Evolutionary conservation across 2,797 vertebrate species (phyloP), one percentile per base, ranked within the genome.

Genomic region (Gadopsis marmoratus): DNA sequence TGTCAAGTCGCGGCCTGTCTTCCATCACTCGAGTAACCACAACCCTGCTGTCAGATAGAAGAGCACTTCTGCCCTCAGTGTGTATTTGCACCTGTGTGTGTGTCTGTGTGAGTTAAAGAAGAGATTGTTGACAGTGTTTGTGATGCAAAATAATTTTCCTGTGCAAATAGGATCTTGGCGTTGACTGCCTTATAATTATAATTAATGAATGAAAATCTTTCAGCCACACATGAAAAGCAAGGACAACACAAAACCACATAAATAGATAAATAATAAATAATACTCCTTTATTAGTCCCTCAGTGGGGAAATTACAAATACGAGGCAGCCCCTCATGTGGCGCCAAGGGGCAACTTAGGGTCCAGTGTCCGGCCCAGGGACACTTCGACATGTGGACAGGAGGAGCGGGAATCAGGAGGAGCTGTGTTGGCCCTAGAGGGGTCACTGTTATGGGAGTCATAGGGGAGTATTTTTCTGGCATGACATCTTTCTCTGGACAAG

Each of bases 1-100:
- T 90, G 85, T 92, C 90, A 92, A 78, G 83, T 86, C 51, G 37
- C 63, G 29, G 66, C 81, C 83, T 78, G 72, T 86, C 63, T 87
- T 71, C 76, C 76, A 78, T 90, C 82, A 87, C 80, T 84, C 10
- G 60, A 71, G 82, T 59, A 81, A 78, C 82, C 53, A 56, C 76
- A 85, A 84, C 78, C 65, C 71, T 78, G 37, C 76, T 84, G 83
- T 86, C 80, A 78, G 60, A 86, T 51, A 77, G 67, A 84, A 71
- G 55, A 81, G 64, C 64, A 65, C 74, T 51, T 74, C n/a, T 77
- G 62, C 61, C 75, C 23, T 78, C n/a, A 0, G 48, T 37, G 62
- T 58, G n/a, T 76, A 31, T 69, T 13, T 75, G 56, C 62, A 35
- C 53, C 14, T 61, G 11, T 51, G 31, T 56, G 33, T 62, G 74